Evolutionary conservation across 2,797 vertebrate genomes (phyloP).

Genomic region (Parauchenoglanis punctatus): DNA sequence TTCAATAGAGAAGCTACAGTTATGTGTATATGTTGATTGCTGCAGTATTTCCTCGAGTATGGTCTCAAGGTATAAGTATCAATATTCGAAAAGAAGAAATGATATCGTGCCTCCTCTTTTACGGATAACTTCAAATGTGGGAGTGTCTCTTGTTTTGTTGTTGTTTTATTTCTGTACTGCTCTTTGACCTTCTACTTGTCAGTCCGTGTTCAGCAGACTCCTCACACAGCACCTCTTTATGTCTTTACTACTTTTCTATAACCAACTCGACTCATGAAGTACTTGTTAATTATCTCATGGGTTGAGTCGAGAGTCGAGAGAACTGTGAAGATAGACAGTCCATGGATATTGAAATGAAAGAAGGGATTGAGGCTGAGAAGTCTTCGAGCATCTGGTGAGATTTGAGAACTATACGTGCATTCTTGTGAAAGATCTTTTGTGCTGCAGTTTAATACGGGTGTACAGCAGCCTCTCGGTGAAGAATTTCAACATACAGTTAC

Average conservation of each 20-base stretch:
- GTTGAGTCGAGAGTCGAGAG: not conserved
- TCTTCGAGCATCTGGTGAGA: not conserved
- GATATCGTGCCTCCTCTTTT: not conserved
- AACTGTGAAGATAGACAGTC: not conserved
- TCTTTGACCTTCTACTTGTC: not conserved
- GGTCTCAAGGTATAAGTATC: not conserved
- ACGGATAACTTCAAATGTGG: not conserved
- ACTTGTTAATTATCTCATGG: constrained; percentile 5
- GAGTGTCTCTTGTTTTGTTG: not conserved
- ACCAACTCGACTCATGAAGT: not conserved
- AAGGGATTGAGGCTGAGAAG: constrained; percentile 3
- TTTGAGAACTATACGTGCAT: not conserved
- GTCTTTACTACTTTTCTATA: constrained; percentile 18
- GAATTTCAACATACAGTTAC: constrained; percentile 3
- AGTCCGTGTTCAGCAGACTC: not conserved
- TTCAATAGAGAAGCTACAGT: not conserved
- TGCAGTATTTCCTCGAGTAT: not conserved
- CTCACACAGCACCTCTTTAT: not conserved
- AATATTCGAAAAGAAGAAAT: not conserved
- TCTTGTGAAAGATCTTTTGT: constrained; percentile 25
- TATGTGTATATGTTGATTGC: not conserved
- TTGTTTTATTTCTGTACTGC: not conserved
- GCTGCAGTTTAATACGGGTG: not conserved
- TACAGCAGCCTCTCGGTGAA: not conserved
- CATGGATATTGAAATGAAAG: not conserved